Evolutionary conservation across 2,888 invertebrate species (phyloP).

Genomic region (Pristionchus maxplancki): DNA sequence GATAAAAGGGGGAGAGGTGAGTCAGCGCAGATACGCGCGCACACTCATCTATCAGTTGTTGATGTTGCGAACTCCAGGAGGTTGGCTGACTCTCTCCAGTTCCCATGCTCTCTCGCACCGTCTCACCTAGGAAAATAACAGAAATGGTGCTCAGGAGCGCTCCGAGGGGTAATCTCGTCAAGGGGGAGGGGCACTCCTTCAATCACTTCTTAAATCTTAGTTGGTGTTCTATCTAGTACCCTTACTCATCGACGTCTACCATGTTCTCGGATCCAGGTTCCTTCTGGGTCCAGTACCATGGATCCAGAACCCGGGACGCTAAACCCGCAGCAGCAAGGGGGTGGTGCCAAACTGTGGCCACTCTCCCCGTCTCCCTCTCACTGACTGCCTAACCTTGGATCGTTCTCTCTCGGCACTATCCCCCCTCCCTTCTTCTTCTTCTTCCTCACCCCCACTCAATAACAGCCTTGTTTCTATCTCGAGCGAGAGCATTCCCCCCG

Average conservation of each 20-base stretch:
- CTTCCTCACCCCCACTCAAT: not conserved
- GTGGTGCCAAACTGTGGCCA: constrained; percentile 20
- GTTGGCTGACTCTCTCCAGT: not conserved
- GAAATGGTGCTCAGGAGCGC: no score
- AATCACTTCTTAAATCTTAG: not conserved
- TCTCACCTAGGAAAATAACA: no score
- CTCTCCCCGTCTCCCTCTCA: not conserved
- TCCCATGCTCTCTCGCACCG: no score
- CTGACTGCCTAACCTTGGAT: constrained; percentile 14
- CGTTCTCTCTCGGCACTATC: constrained; percentile 28
- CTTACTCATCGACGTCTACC: no score
- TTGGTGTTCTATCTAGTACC: no score
- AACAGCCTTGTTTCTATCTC: constrained; percentile 4
- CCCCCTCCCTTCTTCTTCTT: not conserved
- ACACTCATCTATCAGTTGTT: not conserved
- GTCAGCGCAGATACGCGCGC: not conserved
- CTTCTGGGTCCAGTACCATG: no score
- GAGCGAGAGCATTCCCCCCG: not conserved
- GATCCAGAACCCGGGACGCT: no score
- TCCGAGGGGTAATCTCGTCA: not conserved
- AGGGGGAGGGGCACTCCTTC: not conserved
- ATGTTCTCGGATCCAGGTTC: no score
- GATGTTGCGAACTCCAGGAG: not conserved
- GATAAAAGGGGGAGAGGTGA: not conserved
- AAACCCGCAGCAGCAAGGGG: not conserved